Evolutionary conservation across 2,113 vertebrate genomes (phyloP), one percentile per base, ranked within the genome.

Genomic region (Pleuronectes platessa): DNA sequence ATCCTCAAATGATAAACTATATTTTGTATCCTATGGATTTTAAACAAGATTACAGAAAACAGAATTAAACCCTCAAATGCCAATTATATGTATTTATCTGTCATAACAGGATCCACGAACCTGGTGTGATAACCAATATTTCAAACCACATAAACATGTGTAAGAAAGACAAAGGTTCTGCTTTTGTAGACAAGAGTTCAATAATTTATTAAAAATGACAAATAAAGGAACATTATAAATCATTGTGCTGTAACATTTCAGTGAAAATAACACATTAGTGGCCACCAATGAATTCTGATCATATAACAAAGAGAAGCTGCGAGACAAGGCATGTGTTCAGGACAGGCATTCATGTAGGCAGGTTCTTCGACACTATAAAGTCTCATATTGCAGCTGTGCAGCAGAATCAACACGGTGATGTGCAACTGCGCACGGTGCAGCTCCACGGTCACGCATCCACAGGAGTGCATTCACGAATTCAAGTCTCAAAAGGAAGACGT

Each of bases 191-290:
- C 1, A 83, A 84, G 18, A n/a, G 51, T 68, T 31, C 18, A 85
- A 90, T 85, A 84, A 92, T 95, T 94, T 95, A 94, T 94, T 93
- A 74, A 77, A 90, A 92, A 85, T 35, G 69, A 78, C 68, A 89
- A 72, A 77, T 69, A 81, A 55, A 71, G 60, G 23, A 82, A 80
- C 18, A 51, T 42, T 55, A 76, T 20, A 40, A 83, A 87, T 78
- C 59, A 69, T 64, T 70, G 81, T 85, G 73, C 61, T 51, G 56
- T 51, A 59, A 85, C 56, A 90, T 20, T 56, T 72, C 62, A n/a
- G 64, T 88, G 59, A 86, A 67, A 84, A 15, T 17, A 79, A 86
- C 78, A 91, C 85, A 90, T 88, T 53, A 79, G 70, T 87, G 83
- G 76, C 76, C 86, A 90, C 71, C 68, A 74, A 78, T 79, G 59